A percentile compares a stretch with the other conserved stretches of the same genome.
Conservation (phyloP, 1,140 invertebrate genomes). For the Drosophila funebris region DNA sequence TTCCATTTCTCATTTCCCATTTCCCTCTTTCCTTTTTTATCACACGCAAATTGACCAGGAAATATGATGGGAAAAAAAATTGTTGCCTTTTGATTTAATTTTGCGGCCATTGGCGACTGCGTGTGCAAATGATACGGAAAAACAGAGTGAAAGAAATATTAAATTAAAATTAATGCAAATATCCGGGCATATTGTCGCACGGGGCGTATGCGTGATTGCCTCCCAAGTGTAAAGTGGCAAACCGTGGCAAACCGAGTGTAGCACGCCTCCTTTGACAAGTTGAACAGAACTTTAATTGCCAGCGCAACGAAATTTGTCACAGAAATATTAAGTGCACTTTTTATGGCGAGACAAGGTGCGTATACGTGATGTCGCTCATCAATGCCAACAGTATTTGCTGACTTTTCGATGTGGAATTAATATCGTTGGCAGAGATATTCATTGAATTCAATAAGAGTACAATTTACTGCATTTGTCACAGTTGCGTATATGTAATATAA, state of each 20-base stretch:
- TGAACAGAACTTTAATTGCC: not conserved
- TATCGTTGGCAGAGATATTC: not conserved
- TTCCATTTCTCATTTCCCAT: too few species aligned
- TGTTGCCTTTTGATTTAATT: constrained; percentile 71
- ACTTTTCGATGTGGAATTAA: not conserved
- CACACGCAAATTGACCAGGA: constrained; percentile 52
- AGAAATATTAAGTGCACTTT: not conserved
- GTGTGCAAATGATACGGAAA: constrained; percentile 46
- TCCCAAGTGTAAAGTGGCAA: constrained; percentile 7
- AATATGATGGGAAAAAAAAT: constrained; percentile 33
- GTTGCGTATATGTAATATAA: not conserved
- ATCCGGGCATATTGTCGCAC: constrained; percentile 36
- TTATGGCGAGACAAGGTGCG: too few species aligned
- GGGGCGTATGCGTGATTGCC: constrained; percentile 24
- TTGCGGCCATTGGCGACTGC: constrained; percentile 30
- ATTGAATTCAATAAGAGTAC: not conserved
- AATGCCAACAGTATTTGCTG: not conserved
- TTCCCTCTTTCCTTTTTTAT: constrained; percentile 34
- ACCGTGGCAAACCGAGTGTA: not conserved
- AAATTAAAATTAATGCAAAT: constrained; percentile 52
- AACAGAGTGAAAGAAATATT: constrained; percentile 21
- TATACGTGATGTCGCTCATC: too few species aligned
- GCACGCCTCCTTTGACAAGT: not conserved
- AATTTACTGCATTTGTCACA: not conserved
- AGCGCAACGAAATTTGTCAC: too few species aligned